These are phyloP conservation scores for Calypte anna DNA, from an alignment of 2,113 vertebrate species.

Conservation along the genomic window DNA sequence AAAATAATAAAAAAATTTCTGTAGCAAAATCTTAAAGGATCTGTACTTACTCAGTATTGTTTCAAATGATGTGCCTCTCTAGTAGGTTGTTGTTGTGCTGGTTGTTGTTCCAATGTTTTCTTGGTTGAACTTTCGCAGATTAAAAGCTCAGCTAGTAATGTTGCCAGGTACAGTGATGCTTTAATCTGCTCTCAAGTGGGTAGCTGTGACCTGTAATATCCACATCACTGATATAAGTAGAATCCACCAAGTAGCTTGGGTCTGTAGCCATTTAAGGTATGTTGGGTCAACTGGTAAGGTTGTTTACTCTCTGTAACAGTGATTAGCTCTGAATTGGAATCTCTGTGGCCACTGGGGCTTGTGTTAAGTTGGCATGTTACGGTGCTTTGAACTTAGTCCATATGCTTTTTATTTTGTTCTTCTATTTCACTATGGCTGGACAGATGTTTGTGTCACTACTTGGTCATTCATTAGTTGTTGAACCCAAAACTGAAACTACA, in stretches of 20 bases:
- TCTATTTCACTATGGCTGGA: neutral
- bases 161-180: constrained; percentile 20
- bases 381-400: neutral
- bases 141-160: constrained; percentile 30
- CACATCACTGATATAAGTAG: constrained; percentile 13
- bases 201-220: neutral
- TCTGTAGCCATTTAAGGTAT: constrained; percentile 1
- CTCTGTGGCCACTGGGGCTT: neutral
- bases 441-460: neutral
- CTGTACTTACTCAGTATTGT: neutral
- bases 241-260: neutral
- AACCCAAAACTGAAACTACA: neutral
- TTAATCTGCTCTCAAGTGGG: neutral
- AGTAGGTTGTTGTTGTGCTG: neutral
- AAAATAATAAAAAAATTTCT: neutral
- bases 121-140: constrained; percentile 31
- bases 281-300: neutral
- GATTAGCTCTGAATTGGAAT: neutral
- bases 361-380: neutral
- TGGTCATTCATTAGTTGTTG: neutral
- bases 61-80: neutral
- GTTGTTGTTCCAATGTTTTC: constrained; percentile 3
- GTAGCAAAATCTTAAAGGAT: neutral
- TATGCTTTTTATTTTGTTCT: neutral
- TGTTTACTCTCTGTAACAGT: neutral